Evolutionary conservation across 2,113 vertebrate species (phyloP).

Genomic region (Cinclus cinclus): DNA sequence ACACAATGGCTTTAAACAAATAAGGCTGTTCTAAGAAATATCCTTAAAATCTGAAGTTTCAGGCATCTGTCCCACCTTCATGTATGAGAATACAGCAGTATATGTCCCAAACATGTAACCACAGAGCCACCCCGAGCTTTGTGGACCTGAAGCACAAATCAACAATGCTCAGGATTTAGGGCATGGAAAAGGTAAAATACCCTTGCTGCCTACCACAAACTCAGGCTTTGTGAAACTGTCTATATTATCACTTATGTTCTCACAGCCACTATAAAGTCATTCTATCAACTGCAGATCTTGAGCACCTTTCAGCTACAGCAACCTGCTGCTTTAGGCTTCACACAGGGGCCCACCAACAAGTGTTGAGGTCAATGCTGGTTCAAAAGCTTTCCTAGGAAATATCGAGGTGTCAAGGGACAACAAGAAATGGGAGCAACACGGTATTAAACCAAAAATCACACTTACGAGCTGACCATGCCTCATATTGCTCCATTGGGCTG

Average conservation of each 20-base stretch:
- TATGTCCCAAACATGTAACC: not conserved
- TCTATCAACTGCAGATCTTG: not conserved
- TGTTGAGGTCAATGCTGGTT: not conserved
- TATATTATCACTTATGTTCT: not conserved
- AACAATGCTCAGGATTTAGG: not conserved
- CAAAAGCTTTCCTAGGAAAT: not conserved
- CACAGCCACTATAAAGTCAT: not conserved
- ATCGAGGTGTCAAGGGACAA: not conserved
- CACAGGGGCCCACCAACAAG: not conserved
- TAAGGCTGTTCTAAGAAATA: not conserved
- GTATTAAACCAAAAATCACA: not conserved
- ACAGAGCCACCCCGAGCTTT: not conserved
- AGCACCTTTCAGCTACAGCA: not conserved
- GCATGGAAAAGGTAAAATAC: not conserved
- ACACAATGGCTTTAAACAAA: not conserved
- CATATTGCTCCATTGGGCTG: not conserved
- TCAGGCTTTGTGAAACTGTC: not conserved
- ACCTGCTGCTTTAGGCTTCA: not conserved
- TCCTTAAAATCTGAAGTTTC: not conserved
- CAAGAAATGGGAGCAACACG: not conserved
- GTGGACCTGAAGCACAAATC: not conserved
- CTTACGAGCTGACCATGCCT: not conserved
- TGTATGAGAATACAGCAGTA: not conserved
- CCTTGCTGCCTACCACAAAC: accelerated
- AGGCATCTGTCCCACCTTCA: not conserved